Percentiles rank a stretch among this genome's conserved stretches.
Evolutionary conservation across 1,140 invertebrate genomes (phyloP).

Genomic region (Megathymus violae): DNA sequence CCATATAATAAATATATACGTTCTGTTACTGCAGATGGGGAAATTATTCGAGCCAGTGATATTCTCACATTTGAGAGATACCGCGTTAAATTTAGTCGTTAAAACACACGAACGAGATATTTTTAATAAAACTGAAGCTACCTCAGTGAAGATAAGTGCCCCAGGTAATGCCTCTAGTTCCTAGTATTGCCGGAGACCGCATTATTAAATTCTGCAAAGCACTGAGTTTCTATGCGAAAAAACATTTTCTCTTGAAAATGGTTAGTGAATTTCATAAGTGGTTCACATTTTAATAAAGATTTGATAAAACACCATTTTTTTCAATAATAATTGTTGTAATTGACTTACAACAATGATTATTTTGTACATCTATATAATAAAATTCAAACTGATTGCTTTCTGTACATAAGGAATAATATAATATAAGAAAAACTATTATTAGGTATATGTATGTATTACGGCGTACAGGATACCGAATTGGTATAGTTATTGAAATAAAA

Average conservation of each 20-base stretch:
- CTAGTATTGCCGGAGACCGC: background rate
- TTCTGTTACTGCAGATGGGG: conserved; percentile 22
- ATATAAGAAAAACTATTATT: too few relatives aligned
- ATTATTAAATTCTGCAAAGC: conserved; percentile 1
- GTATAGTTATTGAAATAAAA: too few relatives aligned
- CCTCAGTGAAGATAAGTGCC: conserved; percentile 2
- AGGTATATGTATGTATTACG: too few relatives aligned
- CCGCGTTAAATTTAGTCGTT: conserved; percentile 25
- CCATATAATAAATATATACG: conserved; percentile 32
- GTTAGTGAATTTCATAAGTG: conserved; percentile 4
- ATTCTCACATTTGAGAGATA: conserved; percentile 22
- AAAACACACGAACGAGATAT: conserved; percentile 14
- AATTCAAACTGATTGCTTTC: too few relatives aligned
- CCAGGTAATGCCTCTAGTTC: conserved; percentile 6
- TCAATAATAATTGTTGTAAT: background rate
- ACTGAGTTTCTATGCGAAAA: background rate
- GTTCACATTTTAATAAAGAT: background rate
- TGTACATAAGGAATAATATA: too few relatives aligned
- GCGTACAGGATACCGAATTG: too few relatives aligned
- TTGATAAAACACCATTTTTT: background rate
- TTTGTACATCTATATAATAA: too few relatives aligned
- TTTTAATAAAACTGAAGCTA: conserved; percentile 20
- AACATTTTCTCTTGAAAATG: conserved; percentile 1
- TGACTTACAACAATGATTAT: too few relatives aligned
- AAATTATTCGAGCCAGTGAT: conserved; percentile 24